Conservation (phyloP, 1,140 invertebrate species). For the Argopecten irradians region DNA sequence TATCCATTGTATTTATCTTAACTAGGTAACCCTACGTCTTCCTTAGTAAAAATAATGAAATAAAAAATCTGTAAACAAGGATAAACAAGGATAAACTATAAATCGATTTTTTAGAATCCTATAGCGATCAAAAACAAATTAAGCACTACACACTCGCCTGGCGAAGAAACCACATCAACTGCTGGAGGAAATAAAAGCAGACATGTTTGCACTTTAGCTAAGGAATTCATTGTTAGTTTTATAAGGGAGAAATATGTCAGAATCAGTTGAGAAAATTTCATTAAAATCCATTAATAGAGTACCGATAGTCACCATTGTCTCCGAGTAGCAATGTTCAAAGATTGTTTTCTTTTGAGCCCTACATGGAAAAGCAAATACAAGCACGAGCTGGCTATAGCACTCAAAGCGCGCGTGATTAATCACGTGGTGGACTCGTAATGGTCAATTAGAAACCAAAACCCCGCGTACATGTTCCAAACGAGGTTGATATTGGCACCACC, state of each 20-base stretch:
- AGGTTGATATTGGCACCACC: neutral
- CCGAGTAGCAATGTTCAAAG: neutral
- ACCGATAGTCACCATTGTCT: neutral
- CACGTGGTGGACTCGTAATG: neutral
- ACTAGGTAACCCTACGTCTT: neutral
- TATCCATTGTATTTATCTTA: too few relatives aligned
- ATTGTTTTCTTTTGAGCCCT: neutral
- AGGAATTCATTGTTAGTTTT: neutral
- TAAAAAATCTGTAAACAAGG: neutral
- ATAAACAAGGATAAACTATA: too few relatives aligned
- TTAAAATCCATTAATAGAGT: neutral
- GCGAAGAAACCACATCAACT: neutral
- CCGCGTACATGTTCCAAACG: neutral
- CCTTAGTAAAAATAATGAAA: neutral
- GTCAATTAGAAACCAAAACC: neutral
- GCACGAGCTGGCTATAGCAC: neutral
- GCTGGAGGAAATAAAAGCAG: neutral
- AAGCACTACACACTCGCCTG: neutral
- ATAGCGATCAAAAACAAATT: neutral
- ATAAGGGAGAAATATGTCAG: neutral
- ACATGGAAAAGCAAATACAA: neutral
- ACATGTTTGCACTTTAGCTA: neutral
- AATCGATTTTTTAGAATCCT: neutral
- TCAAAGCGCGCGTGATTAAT: neutral
- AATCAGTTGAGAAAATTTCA: neutral